A percentile compares a stretch with the other conserved stretches of the same genome.
phyloP scores from a whole-genome alignment of 2,797 vertebrate species.

The Alectoris magna region DNA sequence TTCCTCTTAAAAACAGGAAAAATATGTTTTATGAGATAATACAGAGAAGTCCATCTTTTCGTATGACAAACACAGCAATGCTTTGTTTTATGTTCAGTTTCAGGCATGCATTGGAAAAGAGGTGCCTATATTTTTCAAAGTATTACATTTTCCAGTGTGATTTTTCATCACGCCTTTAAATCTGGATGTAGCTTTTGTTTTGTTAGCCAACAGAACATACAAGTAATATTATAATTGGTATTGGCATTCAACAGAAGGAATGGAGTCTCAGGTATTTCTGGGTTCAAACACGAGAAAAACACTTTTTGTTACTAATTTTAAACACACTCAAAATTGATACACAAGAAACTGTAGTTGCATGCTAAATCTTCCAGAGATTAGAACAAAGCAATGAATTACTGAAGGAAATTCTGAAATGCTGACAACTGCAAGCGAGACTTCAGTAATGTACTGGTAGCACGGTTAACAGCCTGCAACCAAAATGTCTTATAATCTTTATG shows the following conservation, averaged over 20 bases:
- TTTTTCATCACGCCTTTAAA: constrained; percentile 23
- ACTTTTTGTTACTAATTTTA: neutral
- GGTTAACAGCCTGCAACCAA: constrained; percentile 39
- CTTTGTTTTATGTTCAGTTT: neutral
- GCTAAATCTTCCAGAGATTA: constrained; percentile 19
- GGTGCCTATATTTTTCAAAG: neutral
- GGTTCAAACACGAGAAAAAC: neutral
- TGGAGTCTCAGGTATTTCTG: neutral
- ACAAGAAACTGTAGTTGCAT: neutral
- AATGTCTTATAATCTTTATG: constrained; percentile 1
- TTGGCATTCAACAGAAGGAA: constrained; percentile 9
- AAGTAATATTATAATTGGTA: neutral
- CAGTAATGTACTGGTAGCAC: constrained; percentile 9
- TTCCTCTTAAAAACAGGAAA: neutral
- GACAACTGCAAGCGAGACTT: constrained; percentile 31
- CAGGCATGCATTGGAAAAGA: neutral
- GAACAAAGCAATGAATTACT: constrained; percentile 39
- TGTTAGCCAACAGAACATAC: neutral
- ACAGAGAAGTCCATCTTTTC: neutral
- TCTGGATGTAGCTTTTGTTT: neutral
- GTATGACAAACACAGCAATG: neutral
- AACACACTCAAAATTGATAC: constrained; percentile 14
- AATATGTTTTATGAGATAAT: neutral
- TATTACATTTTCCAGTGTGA: neutral
- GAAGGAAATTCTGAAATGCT: constrained; percentile 46